Evolutionary conservation across 2,797 vertebrate genomes (phyloP).

Genomic region (Lophotriccus pileatus): DNA sequence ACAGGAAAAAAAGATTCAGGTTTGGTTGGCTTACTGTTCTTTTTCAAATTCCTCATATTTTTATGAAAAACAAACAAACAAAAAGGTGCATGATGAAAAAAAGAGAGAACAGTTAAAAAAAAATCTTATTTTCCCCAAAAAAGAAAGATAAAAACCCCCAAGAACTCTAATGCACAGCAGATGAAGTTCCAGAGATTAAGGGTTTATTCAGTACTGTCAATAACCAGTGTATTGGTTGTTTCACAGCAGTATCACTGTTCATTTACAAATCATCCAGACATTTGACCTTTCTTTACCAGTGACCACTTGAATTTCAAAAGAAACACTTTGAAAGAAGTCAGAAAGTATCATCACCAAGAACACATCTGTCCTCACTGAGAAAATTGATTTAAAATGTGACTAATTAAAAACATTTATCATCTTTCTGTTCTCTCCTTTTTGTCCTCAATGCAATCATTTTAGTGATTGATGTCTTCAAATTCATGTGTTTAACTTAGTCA

Average conservation of each 20-base stretch:
- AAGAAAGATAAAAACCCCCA: background rate
- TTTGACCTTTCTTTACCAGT: background rate
- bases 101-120: background rate
- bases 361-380: background rate
- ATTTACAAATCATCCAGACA: background rate
- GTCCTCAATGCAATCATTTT: background rate
- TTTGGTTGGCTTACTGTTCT: rapidly evolving
- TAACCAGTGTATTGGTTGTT: background rate
- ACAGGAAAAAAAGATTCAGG: rapidly evolving
- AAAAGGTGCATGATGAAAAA: background rate
- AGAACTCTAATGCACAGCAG: background rate
- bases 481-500: background rate
- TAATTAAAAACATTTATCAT: conserved; percentile 26
- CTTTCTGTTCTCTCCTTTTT: background rate
- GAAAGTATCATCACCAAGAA: background rate
- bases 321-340: background rate
- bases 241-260: background rate
- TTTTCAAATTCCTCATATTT: background rate
- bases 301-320: background rate
- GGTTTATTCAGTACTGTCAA: background rate
- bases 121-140: rapidly evolving
- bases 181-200: background rate
- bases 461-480: conserved; percentile 20
- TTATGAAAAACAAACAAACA: background rate
- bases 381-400: background rate